A percentile compares a stretch with the other conserved stretches of the same genome.
Evolutionary conservation across 2,797 vertebrate genomes (phyloP).

Genomic region (Remorina albescens): DNA sequence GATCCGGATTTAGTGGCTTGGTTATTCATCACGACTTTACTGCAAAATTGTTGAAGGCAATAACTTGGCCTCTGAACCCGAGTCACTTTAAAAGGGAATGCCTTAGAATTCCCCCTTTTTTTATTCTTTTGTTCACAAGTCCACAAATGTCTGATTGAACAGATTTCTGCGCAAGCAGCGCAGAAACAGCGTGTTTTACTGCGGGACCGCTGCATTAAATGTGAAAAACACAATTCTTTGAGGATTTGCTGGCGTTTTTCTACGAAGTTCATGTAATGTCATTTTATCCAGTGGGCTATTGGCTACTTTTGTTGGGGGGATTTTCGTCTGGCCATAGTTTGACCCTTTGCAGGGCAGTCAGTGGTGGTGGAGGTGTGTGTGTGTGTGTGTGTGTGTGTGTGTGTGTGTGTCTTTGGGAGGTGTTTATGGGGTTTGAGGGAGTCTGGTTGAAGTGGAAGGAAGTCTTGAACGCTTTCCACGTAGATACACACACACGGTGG

Average conservation of each 20-base stretch:
- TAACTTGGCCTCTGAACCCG: slow-evolving; percentile 24
- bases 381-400: slow-evolving; percentile 6
- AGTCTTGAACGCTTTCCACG: slow-evolving; percentile 51
- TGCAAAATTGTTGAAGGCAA: slow-evolving; percentile 51
- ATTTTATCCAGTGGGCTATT: slow-evolving; percentile 37
- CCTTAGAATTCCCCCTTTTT: slow-evolving; percentile 23
- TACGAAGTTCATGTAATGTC: slow-evolving; percentile 35
- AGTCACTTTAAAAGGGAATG: slow-evolving; percentile 7
- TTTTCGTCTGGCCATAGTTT: slow-evolving; percentile 60
- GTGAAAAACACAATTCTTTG: slow-evolving; percentile 15
- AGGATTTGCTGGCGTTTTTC: slow-evolving; percentile 43
- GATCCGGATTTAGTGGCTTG: slow-evolving; percentile 47
- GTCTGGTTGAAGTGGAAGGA: slow-evolving; percentile 59
- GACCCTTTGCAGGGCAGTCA: slow-evolving; percentile 65
- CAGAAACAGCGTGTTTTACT: slow-evolving; percentile 1
- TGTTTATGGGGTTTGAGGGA: slow-evolving; percentile 34
- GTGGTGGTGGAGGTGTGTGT: slow-evolving; percentile 22
- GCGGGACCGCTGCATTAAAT: slow-evolving; percentile 2
- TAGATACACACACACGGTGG: slow-evolving; percentile 5
- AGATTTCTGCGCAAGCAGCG: slow-evolving; percentile 16
- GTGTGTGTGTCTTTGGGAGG: slow-evolving; percentile 14
- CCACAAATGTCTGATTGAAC: slow-evolving; percentile 24
- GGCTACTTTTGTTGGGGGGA: slow-evolving; percentile 48
- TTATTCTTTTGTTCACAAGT: slow-evolving; percentile 39
- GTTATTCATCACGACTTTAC: slow-evolving; percentile 55